Evolutionary conservation across 2,113 vertebrate species (phyloP).

Genomic region (Oreotrochilus melanogaster): DNA sequence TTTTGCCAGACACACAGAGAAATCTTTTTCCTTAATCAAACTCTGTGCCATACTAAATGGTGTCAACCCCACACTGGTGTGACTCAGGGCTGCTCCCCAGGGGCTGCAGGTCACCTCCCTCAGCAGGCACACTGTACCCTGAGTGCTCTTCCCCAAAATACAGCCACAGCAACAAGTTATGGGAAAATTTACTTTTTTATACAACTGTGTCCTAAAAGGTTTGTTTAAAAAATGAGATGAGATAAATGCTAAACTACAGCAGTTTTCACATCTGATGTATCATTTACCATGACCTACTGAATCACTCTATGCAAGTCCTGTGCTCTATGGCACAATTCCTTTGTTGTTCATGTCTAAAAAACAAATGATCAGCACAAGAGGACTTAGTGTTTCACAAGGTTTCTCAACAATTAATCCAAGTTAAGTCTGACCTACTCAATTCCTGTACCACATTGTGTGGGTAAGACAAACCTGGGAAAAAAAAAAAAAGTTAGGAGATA

Average conservation of each 20-base stretch:
- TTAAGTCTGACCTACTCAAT: background rate
- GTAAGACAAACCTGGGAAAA: background rate
- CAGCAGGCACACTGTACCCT: background rate
- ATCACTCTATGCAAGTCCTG: background rate
- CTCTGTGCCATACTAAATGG: background rate
- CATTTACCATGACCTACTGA: background rate
- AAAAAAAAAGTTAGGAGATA: background rate
- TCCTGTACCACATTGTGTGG: accelerated
- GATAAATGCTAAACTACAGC: background rate
- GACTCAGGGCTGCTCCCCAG: too few species aligned
- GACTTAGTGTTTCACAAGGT: background rate
- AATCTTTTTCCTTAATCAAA: background rate
- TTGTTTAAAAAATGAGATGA: background rate
- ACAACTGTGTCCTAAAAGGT: background rate
- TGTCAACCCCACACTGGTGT: background rate
- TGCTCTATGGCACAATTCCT: background rate
- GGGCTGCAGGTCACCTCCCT: too few species aligned
- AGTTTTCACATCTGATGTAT: background rate
- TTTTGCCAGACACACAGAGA: background rate
- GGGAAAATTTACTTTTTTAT: background rate
- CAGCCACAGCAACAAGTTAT: too few species aligned
- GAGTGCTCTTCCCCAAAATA: background rate
- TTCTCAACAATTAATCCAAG: background rate
- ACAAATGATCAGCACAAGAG: accelerated
- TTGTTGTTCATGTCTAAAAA: accelerated